Conservation (phyloP, 2,888 invertebrate species). For the Heteromyza rotundicornis region DNA sequence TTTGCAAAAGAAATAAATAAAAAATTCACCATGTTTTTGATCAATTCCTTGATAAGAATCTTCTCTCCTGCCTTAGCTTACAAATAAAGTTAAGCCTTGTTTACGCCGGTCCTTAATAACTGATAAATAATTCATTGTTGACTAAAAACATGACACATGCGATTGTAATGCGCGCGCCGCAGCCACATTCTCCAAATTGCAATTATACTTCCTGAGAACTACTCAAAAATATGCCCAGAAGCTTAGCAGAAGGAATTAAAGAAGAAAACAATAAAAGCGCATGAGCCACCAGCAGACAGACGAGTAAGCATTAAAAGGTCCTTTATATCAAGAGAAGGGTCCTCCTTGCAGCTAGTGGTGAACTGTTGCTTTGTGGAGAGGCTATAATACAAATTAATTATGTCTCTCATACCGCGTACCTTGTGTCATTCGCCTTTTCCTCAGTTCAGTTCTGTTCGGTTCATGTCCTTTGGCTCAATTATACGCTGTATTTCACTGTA, state of each 20-base stretch:
- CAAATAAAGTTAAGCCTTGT: not conserved
- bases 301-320: not conserved
- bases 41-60: not conserved
- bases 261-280: not conserved
- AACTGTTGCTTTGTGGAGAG: not conserved
- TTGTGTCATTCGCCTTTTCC: slow-evolving; percentile 2
- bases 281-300: not conserved
- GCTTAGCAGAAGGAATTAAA: not conserved
- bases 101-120: not conserved
- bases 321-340: not conserved
- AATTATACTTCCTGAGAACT: not conserved
- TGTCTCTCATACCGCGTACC: not conserved
- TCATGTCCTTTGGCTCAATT: not conserved
- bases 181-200: not conserved
- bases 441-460: not conserved
- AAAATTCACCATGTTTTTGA: not conserved
- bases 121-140: slow-evolving; percentile 44
- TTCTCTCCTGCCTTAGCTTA: not conserved
- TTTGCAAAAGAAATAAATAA: too few species aligned
- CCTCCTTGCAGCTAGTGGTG: not conserved
- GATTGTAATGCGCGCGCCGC: not conserved
- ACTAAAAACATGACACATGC: slow-evolving; percentile 42
- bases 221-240: not conserved
- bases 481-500: not conserved
- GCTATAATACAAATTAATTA: slow-evolving; percentile 5